Percentiles rank a stretch among this genome's conserved stretches.
These are phyloP conservation scores for Trypoxylus dichotomus DNA, from an alignment of 1,140 invertebrate genomes.

Conservation along the genomic window DNA sequence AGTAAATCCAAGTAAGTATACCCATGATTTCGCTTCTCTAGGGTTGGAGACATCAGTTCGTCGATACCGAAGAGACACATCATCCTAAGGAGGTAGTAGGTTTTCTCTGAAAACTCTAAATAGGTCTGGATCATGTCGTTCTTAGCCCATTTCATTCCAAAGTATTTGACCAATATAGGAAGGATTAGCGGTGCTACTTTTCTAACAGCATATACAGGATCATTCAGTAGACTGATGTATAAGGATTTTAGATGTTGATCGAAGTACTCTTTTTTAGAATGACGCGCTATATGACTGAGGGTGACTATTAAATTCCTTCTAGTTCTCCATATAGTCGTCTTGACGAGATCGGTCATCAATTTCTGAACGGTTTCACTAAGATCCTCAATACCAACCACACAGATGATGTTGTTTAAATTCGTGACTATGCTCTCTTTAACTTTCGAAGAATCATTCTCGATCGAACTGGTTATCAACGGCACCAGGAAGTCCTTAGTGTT, in stretches of 20 bases:
- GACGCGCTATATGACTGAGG: constrained; percentile 45
- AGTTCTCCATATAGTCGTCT: constrained; percentile 44
- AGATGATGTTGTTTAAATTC: constrained; percentile 42
- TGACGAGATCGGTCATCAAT: constrained; percentile 41
- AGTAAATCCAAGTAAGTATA: background rate
- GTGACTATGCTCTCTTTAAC: constrained; percentile 46
- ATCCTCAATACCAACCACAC: constrained; percentile 33
- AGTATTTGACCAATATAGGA: constrained; percentile 47
- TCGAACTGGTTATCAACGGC: constrained; percentile 39
- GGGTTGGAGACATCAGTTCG: constrained; percentile 45
- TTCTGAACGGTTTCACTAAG: constrained; percentile 36
- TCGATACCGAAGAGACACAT: constrained; percentile 46
- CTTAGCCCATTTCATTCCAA: constrained; percentile 45
- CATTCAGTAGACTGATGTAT: constrained; percentile 45
- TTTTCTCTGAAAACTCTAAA: constrained; percentile 39
- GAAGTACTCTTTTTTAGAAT: constrained; percentile 44
- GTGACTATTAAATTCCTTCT: constrained; percentile 44
- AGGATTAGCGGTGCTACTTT: constrained; percentile 45
- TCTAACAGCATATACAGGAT: constrained; percentile 45
- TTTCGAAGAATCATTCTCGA: constrained; percentile 42
- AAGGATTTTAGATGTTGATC: constrained; percentile 44
- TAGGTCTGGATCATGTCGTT: constrained; percentile 41
- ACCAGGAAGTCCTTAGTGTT: constrained; percentile 43
- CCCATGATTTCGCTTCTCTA: constrained; percentile 30
- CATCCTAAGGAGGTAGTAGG: constrained; percentile 43